Conservation (phyloP, 2,113 vertebrate genomes). For the Colossoma macropomum region DNA sequence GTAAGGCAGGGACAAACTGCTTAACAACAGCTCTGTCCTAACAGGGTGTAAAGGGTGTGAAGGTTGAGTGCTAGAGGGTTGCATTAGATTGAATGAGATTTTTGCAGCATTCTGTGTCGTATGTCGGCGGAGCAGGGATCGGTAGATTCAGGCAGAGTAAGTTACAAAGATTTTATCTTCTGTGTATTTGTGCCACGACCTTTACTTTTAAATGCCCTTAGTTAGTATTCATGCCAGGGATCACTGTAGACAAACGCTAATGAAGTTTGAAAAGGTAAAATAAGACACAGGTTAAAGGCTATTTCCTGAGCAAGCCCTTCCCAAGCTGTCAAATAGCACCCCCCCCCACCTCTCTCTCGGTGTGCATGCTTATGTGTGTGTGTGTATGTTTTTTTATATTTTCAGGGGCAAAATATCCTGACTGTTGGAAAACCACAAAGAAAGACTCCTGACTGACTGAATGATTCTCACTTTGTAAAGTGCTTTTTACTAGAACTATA, state of each 20-base stretch:
- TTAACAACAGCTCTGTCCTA: background rate
- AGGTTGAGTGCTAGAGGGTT: background rate
- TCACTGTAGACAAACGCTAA: constrained; percentile 28
- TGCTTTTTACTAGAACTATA: too few species aligned
- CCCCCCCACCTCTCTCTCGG: background rate
- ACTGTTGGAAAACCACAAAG: too few species aligned
- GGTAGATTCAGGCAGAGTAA: background rate
- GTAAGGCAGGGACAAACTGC: background rate
- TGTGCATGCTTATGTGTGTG: background rate
- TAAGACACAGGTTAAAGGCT: constrained; percentile 49
- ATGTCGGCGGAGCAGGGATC: background rate
- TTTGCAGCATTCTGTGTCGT: background rate
- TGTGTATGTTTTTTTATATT: background rate
- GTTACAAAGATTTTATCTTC: background rate
- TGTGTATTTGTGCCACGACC: background rate
- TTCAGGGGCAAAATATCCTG: too few species aligned
- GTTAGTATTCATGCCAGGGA: constrained; percentile 23
- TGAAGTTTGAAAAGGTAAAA: constrained; percentile 52
- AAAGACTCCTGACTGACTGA: too few species aligned
- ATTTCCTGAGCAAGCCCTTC: constrained; percentile 37
- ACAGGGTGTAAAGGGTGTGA: background rate
- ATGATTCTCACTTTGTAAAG: too few species aligned
- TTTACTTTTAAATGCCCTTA: background rate
- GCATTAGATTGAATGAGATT: background rate
- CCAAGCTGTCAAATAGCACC: background rate